These are phyloP conservation scores for Pogoniulus pusillus DNA, from an alignment of 2,797 vertebrate genomes.

Conservation along the genomic window DNA sequence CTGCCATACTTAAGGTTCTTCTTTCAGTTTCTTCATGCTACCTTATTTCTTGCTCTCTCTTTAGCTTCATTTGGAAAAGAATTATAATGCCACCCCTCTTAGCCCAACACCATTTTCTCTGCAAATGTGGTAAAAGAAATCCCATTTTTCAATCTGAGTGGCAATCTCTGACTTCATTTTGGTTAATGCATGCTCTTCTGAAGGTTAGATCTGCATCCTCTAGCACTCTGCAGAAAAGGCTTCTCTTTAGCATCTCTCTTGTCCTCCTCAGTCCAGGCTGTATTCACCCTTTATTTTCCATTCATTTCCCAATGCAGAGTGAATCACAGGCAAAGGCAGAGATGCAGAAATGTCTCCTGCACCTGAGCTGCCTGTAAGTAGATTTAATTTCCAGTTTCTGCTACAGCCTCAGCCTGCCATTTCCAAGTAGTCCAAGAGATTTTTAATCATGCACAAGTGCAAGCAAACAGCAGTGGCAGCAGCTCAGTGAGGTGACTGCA, in stretches of 20 bases:
- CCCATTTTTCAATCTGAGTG: not conserved
- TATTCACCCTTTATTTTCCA: not conserved
- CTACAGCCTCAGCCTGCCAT: not conserved
- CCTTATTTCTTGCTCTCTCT: not conserved
- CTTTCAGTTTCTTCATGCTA: not conserved
- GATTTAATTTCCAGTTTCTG: constrained; percentile 1
- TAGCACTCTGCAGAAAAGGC: not conserved
- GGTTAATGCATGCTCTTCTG: not conserved
- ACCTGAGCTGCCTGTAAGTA: not conserved
- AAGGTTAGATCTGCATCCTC: not conserved
- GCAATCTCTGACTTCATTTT: not conserved
- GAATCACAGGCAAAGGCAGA: constrained; percentile 8
- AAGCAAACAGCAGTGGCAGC: not conserved
- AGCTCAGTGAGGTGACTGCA: not conserved
- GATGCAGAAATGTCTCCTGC: not conserved
- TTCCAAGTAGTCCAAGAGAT: not conserved
- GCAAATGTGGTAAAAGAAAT: not conserved
- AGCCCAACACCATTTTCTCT: not conserved
- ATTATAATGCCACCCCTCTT: not conserved
- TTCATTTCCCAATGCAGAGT: not conserved
- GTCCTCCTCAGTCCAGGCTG: not conserved
- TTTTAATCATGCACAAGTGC: not conserved
- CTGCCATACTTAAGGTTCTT: not conserved
- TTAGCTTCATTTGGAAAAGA: not conserved
- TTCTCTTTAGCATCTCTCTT: not conserved